Evolutionary conservation across 1,140 invertebrate genomes (phyloP).

Genomic region (Calliopsis andreniformis): DNA sequence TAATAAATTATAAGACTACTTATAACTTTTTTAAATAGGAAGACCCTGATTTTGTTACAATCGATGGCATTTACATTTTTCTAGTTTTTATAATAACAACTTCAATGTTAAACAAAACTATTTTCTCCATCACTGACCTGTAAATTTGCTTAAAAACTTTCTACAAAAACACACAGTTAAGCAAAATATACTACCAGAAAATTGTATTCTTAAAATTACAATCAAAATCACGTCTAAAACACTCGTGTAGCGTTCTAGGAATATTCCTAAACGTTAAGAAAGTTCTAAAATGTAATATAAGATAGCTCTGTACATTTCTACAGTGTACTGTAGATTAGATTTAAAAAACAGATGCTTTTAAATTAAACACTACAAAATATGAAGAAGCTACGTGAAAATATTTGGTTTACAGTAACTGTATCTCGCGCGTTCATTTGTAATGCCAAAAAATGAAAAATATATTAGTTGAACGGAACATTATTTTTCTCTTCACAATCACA

Average conservation of each 20-base stretch:
- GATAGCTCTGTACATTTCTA: slow-evolving; percentile 30
- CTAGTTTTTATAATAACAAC: slow-evolving; percentile 33
- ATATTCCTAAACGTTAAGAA: background rate
- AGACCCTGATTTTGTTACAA: slow-evolving; percentile 12
- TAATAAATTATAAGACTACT: slow-evolving; percentile 14
- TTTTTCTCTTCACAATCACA: too few relatives aligned
- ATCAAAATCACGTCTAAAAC: slow-evolving; percentile 21
- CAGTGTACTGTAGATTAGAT: background rate
- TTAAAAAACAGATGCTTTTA: background rate
- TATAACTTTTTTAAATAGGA: slow-evolving; percentile 6
- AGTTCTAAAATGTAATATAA: slow-evolving; percentile 6
- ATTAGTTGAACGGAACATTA: slow-evolving; percentile 22
- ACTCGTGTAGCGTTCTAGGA: background rate
- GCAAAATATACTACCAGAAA: background rate
- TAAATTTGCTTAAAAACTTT: slow-evolving; percentile 7
- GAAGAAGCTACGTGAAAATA: background rate
- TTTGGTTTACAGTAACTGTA: background rate
- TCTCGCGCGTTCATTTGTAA: slow-evolving; percentile 23
- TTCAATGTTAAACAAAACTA: background rate
- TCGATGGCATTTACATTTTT: slow-evolving; percentile 26
- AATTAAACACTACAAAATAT: slow-evolving; percentile 31
- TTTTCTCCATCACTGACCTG: slow-evolving; percentile 1
- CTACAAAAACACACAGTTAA: background rate
- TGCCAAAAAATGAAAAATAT: slow-evolving; percentile 6
- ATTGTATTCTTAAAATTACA: slow-evolving; percentile 5